Conservation (phyloP, 1,140 invertebrate genomes). For the Drosophila elegans region DNA sequence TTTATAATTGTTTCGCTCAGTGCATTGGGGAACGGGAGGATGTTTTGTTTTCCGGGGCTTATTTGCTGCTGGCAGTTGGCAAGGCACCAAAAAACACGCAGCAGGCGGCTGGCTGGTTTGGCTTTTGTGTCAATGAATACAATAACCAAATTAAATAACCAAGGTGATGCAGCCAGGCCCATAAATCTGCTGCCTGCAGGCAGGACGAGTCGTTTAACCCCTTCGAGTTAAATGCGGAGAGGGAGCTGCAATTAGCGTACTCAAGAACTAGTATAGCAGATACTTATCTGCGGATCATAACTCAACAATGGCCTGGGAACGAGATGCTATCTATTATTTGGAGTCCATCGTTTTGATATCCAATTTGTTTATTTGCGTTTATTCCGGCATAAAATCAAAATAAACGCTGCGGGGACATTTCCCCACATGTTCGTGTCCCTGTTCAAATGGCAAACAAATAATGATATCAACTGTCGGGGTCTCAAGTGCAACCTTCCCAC, state of each 20-base stretch:
- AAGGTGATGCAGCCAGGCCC: constrained; percentile 67
- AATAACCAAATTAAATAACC: constrained; percentile 84
- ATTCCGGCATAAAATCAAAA: constrained; percentile 61
- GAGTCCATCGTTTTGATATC: constrained; percentile 58
- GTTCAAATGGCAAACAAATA: constrained; percentile 78
- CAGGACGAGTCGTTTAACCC: background rate
- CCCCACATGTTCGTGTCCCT: constrained; percentile 44
- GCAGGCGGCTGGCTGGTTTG: constrained; percentile 53
- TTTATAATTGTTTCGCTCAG: constrained; percentile 1
- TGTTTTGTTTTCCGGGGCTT: constrained; percentile 53
- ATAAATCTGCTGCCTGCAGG: constrained; percentile 43
- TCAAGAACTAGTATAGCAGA: constrained; percentile 66
- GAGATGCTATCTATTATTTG: background rate
- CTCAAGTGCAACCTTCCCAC: constrained; percentile 73
- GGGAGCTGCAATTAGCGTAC: constrained; percentile 54
- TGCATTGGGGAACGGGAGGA: constrained; percentile 10
- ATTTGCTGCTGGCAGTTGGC: constrained; percentile 56
- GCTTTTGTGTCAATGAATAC: constrained; percentile 83
- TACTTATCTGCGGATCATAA: constrained; percentile 64
- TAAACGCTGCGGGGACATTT: constrained; percentile 73
- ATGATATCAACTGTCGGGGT: constrained; percentile 50
- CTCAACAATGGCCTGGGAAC: constrained; percentile 46
- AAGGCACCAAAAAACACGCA: constrained; percentile 58
- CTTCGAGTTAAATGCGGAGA: constrained; percentile 27
- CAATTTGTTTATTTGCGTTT: constrained; percentile 75